Evolutionary conservation across 2,113 vertebrate genomes (phyloP).

Genomic region (Pelmatolapia mariae): DNA sequence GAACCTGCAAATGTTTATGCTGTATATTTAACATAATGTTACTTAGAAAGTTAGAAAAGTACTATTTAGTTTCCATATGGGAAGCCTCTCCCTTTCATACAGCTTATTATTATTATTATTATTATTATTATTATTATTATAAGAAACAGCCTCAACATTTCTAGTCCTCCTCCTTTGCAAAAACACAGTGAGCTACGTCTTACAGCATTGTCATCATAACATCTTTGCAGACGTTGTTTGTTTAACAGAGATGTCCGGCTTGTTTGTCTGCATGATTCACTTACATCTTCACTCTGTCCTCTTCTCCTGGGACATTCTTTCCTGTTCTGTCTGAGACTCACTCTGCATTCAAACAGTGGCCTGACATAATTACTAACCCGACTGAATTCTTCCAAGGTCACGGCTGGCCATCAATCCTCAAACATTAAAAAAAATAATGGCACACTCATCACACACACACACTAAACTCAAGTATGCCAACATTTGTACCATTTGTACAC

Average conservation of each 20-base stretch:
- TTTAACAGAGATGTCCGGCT: background rate
- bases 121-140: background rate
- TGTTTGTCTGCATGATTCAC: background rate
- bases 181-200: background rate
- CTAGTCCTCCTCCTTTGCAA: accelerated
- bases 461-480: background rate
- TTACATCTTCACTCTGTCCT: background rate
- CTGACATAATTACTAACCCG: background rate
- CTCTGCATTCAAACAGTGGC: constrained; percentile 21
- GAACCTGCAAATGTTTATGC: background rate
- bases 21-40: background rate
- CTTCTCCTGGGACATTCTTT: background rate
- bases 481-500: background rate
- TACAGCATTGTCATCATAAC: background rate
- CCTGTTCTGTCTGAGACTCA: background rate
- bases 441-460: background rate
- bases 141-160: background rate
- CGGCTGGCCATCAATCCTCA: background rate
- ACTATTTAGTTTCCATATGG: background rate
- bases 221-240: background rate
- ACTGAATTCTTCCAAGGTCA: constrained; percentile 41
- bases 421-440: background rate
- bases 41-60: background rate
- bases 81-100: background rate
- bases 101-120: background rate